phyloP scores from a whole-genome alignment of 2,888 invertebrate genomes.

The Cosmia pyralina region DNA sequence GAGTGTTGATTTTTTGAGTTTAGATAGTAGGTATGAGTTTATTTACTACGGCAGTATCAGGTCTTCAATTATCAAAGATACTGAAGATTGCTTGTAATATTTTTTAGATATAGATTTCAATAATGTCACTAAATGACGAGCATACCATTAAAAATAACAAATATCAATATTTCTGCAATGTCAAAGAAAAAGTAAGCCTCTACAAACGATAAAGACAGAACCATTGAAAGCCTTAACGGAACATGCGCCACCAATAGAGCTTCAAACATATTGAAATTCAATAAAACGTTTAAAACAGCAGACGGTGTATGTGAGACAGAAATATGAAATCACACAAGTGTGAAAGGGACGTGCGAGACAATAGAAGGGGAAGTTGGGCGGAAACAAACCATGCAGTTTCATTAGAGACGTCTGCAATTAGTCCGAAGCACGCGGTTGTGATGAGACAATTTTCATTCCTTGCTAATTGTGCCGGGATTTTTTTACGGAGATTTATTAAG shows the following conservation, averaged over 20 bases:
- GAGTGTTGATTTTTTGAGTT: conserved; percentile 18
- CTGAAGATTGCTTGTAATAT: too few species aligned
- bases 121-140: background rate
- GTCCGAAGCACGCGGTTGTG: conserved; percentile 63
- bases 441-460: conserved; percentile 64
- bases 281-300: conserved; percentile 39
- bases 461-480: conserved; percentile 62
- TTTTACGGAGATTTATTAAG: conserved; percentile 54
- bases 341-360: conserved; percentile 60
- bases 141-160: background rate
- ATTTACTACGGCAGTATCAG: background rate
- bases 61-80: background rate
- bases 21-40: background rate
- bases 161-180: background rate
- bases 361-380: conserved; percentile 69
- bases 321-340: conserved; percentile 24
- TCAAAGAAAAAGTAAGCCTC: background rate
- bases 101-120: background rate
- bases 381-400: conserved; percentile 75
- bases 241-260: conserved; percentile 3
- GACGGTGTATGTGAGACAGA: conserved; percentile 27
- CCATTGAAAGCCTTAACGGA: conserved; percentile 2
- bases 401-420: conserved; percentile 73
- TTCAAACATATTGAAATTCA: conserved; percentile 46
- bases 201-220: background rate